These are phyloP conservation scores for Hyperoplus lanceolatus DNA, from an alignment of 2,797 vertebrate genomes.

Conservation along the genomic window DNA sequence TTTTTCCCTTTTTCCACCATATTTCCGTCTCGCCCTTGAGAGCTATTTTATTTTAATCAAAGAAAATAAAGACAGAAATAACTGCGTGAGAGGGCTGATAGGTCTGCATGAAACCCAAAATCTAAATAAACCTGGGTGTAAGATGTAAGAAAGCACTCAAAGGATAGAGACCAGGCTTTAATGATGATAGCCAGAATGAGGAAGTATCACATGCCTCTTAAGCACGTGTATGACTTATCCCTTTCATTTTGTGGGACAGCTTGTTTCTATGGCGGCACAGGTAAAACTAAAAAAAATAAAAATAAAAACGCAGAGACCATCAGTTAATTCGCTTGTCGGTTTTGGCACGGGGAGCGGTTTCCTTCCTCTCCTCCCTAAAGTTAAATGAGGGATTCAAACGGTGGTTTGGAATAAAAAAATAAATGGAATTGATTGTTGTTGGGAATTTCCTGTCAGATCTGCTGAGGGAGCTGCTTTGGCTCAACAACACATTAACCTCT, in stretches of 20 bases:
- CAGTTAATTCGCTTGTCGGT: conserved; percentile 62
- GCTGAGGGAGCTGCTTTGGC: conserved; percentile 58
- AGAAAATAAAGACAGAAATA: conserved; percentile 55
- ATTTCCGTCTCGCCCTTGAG: conserved; percentile 18
- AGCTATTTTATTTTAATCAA: conserved; percentile 64
- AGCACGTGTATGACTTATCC: conserved; percentile 48
- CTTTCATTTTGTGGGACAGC: conserved; percentile 57
- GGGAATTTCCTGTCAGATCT: conserved; percentile 68
- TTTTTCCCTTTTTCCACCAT: conserved; percentile 3
- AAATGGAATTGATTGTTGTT: conserved; percentile 59
- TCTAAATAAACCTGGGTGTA: conserved; percentile 40
- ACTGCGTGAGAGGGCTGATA: conserved; percentile 22
- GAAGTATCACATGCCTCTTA: conserved; percentile 55
- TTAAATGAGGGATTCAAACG: conserved; percentile 63
- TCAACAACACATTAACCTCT: conserved; percentile 48
- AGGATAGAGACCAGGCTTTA: conserved; percentile 29
- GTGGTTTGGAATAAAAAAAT: conserved; percentile 51
- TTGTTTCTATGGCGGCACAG: conserved; percentile 46
- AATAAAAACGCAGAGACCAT: conserved; percentile 40
- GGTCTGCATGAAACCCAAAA: conserved; percentile 21
- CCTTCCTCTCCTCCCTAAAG: conserved; percentile 59
- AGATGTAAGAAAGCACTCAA: conserved; percentile 55
- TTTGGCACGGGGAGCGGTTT: conserved; percentile 60
- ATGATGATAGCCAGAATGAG: conserved; percentile 43
- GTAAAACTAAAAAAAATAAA: conserved; percentile 21